Percentiles rank a stretch among this genome's conserved stretches.
Evolutionary conservation across 2,797 vertebrate species (phyloP).

Genomic region (Myotis daubentonii): DNA sequence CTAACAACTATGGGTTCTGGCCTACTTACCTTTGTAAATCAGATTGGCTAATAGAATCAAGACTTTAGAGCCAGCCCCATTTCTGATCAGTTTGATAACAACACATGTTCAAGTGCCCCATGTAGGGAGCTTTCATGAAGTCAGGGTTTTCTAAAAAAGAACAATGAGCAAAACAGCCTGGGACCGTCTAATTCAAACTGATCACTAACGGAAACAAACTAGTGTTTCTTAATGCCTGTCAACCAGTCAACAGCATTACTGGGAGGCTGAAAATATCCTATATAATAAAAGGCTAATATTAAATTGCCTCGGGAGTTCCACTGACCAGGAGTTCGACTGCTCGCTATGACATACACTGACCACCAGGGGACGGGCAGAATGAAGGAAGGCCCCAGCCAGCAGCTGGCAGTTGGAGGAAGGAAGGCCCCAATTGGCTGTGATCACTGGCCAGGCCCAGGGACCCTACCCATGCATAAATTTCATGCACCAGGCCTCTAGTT

Average conservation of each 20-base stretch:
- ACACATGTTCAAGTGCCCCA: neutral
- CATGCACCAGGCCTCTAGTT: no score
- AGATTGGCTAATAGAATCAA: slow-evolving; percentile 2
- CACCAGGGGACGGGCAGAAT: no score
- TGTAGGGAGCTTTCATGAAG: neutral
- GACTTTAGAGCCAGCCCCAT: neutral
- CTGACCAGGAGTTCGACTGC: no score
- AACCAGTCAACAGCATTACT: neutral
- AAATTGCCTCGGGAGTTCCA: no score
- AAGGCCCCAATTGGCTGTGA: no score
- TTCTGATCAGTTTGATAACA: slow-evolving; percentile 25
- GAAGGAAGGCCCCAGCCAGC: no score
- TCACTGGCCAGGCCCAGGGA: no score
- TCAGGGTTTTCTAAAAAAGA: neutral
- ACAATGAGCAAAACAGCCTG: neutral
- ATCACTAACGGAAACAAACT: neutral
- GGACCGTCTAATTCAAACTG: neutral
- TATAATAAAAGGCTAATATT: no score
- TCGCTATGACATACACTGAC: no score
- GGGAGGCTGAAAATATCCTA: neutral
- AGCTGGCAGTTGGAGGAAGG: no score
- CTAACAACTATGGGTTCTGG: neutral
- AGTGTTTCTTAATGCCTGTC: neutral
- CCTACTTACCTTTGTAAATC: neutral
- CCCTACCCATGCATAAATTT: no score